Evolutionary conservation across 1,140 invertebrate species (phyloP), one percentile per base, ranked within the genome.

Genomic region (Zaprionus lachaisei): DNA sequence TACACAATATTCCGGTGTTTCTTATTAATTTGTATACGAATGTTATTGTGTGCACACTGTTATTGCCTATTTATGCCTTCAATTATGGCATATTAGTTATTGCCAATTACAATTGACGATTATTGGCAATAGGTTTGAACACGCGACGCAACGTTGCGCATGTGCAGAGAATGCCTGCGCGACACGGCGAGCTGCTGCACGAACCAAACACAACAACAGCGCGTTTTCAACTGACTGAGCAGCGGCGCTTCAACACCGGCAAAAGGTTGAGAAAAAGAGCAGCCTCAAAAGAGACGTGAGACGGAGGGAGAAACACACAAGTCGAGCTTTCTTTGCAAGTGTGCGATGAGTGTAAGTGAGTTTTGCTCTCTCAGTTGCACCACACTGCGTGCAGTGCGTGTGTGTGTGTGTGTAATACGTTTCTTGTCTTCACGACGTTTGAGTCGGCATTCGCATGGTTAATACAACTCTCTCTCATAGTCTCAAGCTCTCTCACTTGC

Each of bases 81-180:
- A 72, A 68, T 79, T 85, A 79, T 75, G 71, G 74, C 72, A 24
- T 85, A 81, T 79, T 81, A 84, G 55, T 31, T 65, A 76, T 85
- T 81, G 66, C 72, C 17, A 67, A 54, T 81, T 82, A 79, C 80
- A 82, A 72, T 82, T 64, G 65, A 51, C 47, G 47, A 79, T 68
- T 64, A 62, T 67, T 74, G 56, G 34, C 56, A 73, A 76, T 64
- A 65, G 37, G 47, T 76, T 55, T 62, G 34, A 56, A 73, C 73
- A 86, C 83, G 78, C 76, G 72, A 75, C 70, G 62, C 12, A 69
- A 20, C 26, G 58, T 37, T 81, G 71, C 84, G 81, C 78, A 73
- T 81, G 78, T 63, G 84, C 79, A 47, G 31, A 34, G 31, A 63
- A 61, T 31, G 20, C 37, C 54, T 49, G 24, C 64, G 49, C 38